phyloP scores from a whole-genome alignment of 1,140 invertebrate genomes.

The Drosophila jambulina region DNA sequence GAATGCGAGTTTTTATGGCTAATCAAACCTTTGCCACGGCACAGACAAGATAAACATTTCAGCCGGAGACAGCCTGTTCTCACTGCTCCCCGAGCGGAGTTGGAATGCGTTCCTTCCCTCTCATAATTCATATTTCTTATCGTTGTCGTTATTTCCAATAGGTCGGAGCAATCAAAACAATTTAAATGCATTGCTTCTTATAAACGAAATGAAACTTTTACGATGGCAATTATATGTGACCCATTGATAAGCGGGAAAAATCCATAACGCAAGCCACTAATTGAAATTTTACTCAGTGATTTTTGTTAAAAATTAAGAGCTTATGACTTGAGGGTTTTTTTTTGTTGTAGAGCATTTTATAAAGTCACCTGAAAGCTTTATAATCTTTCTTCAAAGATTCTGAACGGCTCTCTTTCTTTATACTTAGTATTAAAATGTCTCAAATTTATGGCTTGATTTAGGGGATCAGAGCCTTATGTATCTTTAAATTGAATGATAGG shows the following conservation, averaged over 20 bases:
- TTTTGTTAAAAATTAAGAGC: not conserved
- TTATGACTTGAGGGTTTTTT: not conserved
- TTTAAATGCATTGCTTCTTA: conserved; percentile 20
- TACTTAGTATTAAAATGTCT: not conserved
- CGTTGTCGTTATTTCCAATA: not conserved
- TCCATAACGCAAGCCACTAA: not conserved
- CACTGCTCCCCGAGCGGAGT: conserved; percentile 1
- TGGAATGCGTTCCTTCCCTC: not conserved
- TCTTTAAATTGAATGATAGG: not conserved
- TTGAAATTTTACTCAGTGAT: not conserved
- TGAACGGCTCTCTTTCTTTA: not conserved
- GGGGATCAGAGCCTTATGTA: not conserved
- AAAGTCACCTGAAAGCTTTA: not conserved
- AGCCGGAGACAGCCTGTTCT: conserved; percentile 1
- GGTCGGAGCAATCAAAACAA: conserved; percentile 23
- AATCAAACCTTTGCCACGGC: conserved; percentile 77
- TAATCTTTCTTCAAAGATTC: not conserved
- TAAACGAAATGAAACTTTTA: conserved; percentile 1
- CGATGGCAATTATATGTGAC: conserved; percentile 1
- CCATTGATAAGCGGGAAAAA: not conserved
- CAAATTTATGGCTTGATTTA: not conserved
- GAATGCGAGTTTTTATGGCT: conserved; percentile 72
- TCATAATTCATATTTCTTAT: conserved; percentile 39
- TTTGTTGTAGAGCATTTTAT: not conserved
- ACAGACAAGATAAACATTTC: conserved; percentile 44